These are phyloP conservation scores for Abramis brama DNA, from an alignment of 2,113 vertebrate species.

Conservation along the genomic window DNA sequence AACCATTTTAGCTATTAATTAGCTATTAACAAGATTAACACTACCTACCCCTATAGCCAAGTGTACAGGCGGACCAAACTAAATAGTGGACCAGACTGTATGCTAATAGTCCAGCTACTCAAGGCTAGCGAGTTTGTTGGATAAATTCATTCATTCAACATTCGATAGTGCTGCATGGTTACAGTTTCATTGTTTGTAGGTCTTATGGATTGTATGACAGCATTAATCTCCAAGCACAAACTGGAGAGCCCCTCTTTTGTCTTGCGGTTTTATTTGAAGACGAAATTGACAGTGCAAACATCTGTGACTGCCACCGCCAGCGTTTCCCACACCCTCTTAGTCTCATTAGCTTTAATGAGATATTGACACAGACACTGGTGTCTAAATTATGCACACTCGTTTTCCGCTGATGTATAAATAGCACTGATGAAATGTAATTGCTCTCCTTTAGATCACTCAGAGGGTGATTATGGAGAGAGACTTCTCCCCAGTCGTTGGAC, in stretches of 20 bases:
- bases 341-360: conserved; percentile 67
- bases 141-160: background rate
- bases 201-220: conserved; percentile 18
- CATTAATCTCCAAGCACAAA: background rate
- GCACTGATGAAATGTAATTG: conserved; percentile 60
- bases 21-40: too few relatives aligned
- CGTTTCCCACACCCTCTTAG: conserved; percentile 58
- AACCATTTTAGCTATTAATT: too few relatives aligned
- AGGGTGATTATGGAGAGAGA: conserved; percentile 51
- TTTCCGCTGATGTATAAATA: conserved; percentile 65
- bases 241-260: conserved; percentile 35
- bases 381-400: conserved; percentile 60
- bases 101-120: background rate
- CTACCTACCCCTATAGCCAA: background rate
- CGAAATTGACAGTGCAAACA: conserved; percentile 57
- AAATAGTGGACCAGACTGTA: background rate
- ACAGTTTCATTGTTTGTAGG: background rate
- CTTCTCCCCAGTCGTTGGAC: conserved; percentile 9
- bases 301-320: conserved; percentile 55
- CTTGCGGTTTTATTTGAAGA: conserved; percentile 52
- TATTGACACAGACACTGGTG: conserved; percentile 63
- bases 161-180: background rate
- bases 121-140: background rate
- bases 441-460: conserved; percentile 55
- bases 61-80: background rate